Base-by-base conservation (phyloP, 2,797 vertebrate genomes). In the Luscinia megarhynchos region DNA sequence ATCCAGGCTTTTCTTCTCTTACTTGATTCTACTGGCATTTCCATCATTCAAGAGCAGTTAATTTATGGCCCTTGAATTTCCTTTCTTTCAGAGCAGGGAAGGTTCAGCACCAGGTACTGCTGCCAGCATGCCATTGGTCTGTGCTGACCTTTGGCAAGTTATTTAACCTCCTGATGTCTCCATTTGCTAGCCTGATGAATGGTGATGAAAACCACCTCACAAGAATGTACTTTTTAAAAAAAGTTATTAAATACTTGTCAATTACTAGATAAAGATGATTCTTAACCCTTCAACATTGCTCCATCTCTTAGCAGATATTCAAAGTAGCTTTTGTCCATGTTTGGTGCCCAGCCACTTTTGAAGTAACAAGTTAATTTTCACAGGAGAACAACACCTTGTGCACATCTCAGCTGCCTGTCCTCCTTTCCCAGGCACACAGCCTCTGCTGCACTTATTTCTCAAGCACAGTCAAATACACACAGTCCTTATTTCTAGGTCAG, bases 21-120 rank as follows among this genome's bases (percentile, higher is more conserved):
- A 40, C 48, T 48, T 36, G 50, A 66, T 72, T 79, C 55, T 51
- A 29, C 43, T 84, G 91, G 55, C 62, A 81, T 91, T 85, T 78
- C 86, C 79, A 82, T 93, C 91, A 92, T 90, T 96, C 95, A 95
- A 86, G 95, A 90, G 30, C 87, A 95, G 76, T 83, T 93, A 90
- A 95, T 95, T 92, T 90, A 93, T 43, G 62, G 40, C 68, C 30
- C 30, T 9, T 7, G 40, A 92, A 40, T 53, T 86, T 66, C 29
- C 73, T 69, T 76, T 78, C 68, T 88, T 62, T 86, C 51, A 48
- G 38, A 87, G 45, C 91, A 66, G 27, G 48, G 45, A 38, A 5
- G 32, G 82, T 58, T 93, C 11, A 75, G 84, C 82, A 53, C 14
- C 27, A 76, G 66, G 51, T 23, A 46, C 50, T 54, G 18, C 59